Conservation (phyloP, 2,888 invertebrate genomes). For the Cataglyphis albicans region DNA sequence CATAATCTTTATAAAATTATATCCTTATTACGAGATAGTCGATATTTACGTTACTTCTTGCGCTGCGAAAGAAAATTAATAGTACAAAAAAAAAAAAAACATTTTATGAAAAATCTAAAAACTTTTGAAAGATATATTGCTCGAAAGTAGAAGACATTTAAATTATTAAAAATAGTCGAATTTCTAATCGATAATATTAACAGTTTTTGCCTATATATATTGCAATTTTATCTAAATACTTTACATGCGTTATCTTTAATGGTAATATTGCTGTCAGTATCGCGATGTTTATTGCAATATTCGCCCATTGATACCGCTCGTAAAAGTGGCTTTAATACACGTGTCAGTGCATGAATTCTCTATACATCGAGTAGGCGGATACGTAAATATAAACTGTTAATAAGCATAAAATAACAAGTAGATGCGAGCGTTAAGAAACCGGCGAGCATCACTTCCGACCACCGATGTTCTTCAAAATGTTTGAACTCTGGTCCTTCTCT, state of each 20-base stretch:
- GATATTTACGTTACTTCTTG: not conserved
- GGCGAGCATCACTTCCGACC: slow-evolving; percentile 21
- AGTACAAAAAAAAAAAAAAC: not conserved
- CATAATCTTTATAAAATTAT: not conserved
- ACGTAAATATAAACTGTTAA: slow-evolving; percentile 44
- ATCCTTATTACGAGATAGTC: not conserved
- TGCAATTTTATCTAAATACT: not conserved
- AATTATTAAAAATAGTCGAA: not conserved
- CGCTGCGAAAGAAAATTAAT: not conserved
- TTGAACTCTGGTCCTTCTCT: slow-evolving; percentile 19
- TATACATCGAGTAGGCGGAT: slow-evolving; percentile 34
- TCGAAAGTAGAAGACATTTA: not conserved
- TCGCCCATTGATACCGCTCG: slow-evolving; percentile 39
- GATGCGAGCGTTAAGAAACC: slow-evolving; percentile 17
- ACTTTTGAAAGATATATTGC: not conserved
- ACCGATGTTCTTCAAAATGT: slow-evolving; percentile 18
- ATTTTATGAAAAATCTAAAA: not conserved
- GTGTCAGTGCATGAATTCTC: slow-evolving; percentile 36
- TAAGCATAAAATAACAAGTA: slow-evolving; percentile 49
- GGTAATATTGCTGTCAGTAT: slow-evolving; percentile 24
- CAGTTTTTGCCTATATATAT: slow-evolving; percentile 19
- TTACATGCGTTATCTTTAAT: slow-evolving; percentile 39
- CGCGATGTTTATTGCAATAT: slow-evolving; percentile 39
- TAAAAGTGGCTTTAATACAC: slow-evolving; percentile 37
- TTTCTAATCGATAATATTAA: slow-evolving; percentile 6